Base-by-base conservation (phyloP, 2,888 invertebrate species). In the Nomada ruficornis region DNA sequence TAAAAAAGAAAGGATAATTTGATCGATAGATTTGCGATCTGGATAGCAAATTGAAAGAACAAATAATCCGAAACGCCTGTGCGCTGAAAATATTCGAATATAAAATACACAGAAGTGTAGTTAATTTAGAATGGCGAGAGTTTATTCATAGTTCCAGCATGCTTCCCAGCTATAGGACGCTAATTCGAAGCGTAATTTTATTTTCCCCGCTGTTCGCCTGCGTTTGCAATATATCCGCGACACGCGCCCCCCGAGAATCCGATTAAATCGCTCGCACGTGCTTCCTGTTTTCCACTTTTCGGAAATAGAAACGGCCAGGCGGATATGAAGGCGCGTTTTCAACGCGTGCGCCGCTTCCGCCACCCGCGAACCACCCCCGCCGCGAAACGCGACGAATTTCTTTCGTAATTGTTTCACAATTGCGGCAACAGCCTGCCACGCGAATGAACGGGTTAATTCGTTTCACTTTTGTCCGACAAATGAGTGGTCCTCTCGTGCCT, bases 291-390 rank as follows among this genome's bases (percentile, higher is more conserved):
- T 18, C 67, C 65, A 9, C 36, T 67, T 67, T 67, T 67, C 67
- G 67, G 67, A 67, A 67, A 54, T 67, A 54, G 67, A 67, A 67
- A 54, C 67, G 36, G 29, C 52, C n/a, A 7, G 26, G n/a, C 67
- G 67, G 67, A 67, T 67, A 67, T 67, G 67, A 47, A 54, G 36
- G 36, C 36, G 50, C 67, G n/a, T n/a, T 42, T 13, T 47, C 64
- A n/a, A 26, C 20, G 20, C 55, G 55, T 55, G 23, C 20, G 5
- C 57, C 9, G 7, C 52, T 36, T 65, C 65, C 29, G 52, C 9
- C n/a, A 13, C 15, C 52, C 3, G n/a, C n/a, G 13, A n/a, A 52
- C 36, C 29, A 9, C 10, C 9, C 20, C 23, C 9, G 23, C 11
- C 23, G 1, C n/a, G 29, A 15, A 2, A 0, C 15, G 52, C 52